phyloP scores from a whole-genome alignment of 2,888 invertebrate species.

The Diarsia rubi region DNA sequence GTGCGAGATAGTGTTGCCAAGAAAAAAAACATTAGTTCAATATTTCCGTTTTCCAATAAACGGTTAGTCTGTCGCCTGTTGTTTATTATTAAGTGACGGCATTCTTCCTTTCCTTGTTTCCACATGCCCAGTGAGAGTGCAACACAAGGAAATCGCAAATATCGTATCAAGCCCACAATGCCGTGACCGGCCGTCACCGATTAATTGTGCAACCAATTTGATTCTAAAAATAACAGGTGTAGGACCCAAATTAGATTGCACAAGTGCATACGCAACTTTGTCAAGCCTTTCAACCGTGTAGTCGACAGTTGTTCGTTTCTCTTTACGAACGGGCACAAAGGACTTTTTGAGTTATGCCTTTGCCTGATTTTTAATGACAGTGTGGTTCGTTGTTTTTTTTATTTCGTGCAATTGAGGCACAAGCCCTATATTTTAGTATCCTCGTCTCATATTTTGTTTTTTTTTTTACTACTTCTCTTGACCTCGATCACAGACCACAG shows the following conservation, averaged over 20 bases:
- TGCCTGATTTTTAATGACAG: conserved; percentile 13
- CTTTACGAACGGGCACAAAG: conserved; percentile 55
- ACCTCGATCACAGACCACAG: too few relatives aligned
- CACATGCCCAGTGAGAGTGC: conserved; percentile 66
- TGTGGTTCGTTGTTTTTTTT: conserved; percentile 6
- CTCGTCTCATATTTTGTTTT: neutral
- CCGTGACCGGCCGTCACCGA: conserved; percentile 64
- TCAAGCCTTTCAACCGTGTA: conserved; percentile 62
- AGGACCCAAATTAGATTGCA: conserved; percentile 59
- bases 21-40: conserved; percentile 15
- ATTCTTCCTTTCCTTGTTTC: conserved; percentile 59
- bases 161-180: conserved; percentile 61
- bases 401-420: neutral
- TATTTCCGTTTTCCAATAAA: conserved; percentile 47
- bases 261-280: conserved; percentile 55
- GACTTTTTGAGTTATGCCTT: conserved; percentile 37
- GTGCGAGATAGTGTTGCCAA: neutral
- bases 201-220: conserved; percentile 62
- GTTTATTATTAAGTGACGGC: conserved; percentile 54
- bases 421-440: neutral
- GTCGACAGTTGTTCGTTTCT: conserved; percentile 59
- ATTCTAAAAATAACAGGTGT: conserved; percentile 51
- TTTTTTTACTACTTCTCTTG: too few relatives aligned
- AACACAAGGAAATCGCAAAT: conserved; percentile 66
- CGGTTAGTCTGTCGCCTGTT: neutral